Evolutionary conservation across 2,888 invertebrate species (phyloP).

Genomic region (Rotaria socialis): DNA sequence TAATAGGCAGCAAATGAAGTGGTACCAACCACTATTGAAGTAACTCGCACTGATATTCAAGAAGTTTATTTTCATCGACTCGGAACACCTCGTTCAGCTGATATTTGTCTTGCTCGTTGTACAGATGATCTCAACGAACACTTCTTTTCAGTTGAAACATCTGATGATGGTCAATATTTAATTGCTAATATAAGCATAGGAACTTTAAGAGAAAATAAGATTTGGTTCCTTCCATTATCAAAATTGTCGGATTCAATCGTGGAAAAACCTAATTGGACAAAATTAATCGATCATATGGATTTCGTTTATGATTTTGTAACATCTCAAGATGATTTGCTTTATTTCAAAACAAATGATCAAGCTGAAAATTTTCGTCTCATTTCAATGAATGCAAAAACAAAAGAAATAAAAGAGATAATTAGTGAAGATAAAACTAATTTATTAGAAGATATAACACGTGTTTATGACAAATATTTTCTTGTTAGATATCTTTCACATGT

Average conservation of each 20-base stretch:
- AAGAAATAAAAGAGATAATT: constrained; percentile 75
- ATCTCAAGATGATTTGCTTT: constrained; percentile 43
- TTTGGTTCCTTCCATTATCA: constrained; percentile 63
- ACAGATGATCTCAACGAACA: constrained; percentile 61
- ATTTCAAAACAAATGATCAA: constrained; percentile 66
- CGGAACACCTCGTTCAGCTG: constrained; percentile 77
- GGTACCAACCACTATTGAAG: neutral
- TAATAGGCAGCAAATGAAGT: no score
- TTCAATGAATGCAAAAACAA: neutral
- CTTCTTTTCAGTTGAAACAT: constrained; percentile 75
- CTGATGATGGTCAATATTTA: constrained; percentile 83
- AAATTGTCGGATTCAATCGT: neutral
- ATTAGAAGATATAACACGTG: constrained; percentile 79
- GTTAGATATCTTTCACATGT: constrained; percentile 71
- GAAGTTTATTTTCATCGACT: constrained; percentile 86
- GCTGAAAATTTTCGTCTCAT: constrained; percentile 71
- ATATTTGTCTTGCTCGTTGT: constrained; percentile 63
- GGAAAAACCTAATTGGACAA: neutral
- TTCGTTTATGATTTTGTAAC: constrained; percentile 35
- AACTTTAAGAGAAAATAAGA: constrained; percentile 78
- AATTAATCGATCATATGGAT: constrained; percentile 16
- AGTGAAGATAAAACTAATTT: constrained; percentile 79
- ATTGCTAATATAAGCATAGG: constrained; percentile 77
- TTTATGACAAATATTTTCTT: constrained; percentile 77
- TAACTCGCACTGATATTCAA: constrained; percentile 38